Conservation (phyloP, 2,113 vertebrate genomes). For the Salvator merianae region DNA sequence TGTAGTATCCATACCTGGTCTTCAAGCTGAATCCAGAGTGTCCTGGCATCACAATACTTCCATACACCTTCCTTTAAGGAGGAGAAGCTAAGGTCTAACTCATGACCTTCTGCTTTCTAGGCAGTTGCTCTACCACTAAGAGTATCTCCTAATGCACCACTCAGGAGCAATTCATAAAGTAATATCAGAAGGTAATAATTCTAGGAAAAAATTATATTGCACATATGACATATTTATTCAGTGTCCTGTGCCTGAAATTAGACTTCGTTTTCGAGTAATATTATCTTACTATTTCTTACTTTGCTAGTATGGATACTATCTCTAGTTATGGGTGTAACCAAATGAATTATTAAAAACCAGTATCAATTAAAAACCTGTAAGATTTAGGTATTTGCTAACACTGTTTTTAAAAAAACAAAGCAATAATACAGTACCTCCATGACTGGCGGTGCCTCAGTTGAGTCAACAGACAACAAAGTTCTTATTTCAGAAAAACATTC, state of each 20-base stretch:
- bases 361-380: neutral
- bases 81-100: too few relatives aligned
- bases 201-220: conserved; percentile 2
- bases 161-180: neutral
- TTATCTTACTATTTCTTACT: conserved; percentile 1
- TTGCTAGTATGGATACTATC: neutral
- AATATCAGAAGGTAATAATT: neutral
- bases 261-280: conserved; percentile 3
- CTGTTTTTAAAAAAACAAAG: conserved; percentile 26
- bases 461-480: conserved; percentile 65
- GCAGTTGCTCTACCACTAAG: too few relatives aligned
- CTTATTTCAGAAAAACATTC: conserved; percentile 78
- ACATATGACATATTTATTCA: conserved; percentile 1
- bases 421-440: conserved; percentile 71
- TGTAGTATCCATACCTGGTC: too few relatives aligned
- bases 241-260: neutral
- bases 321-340: conserved; percentile 20
- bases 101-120: too few relatives aligned
- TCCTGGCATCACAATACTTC: too few relatives aligned
- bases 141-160: neutral
- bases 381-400: neutral
- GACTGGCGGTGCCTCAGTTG: conserved; percentile 41
- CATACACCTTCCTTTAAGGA: too few relatives aligned
- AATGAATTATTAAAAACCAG: conserved; percentile 13
- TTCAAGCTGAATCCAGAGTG: too few relatives aligned